Evolutionary conservation across 35 echinoderm and acorn worm genomes (phyloP), one percentile per base, ranked within the genome.

Genomic region (Eucidaris tribuloides): DNA sequence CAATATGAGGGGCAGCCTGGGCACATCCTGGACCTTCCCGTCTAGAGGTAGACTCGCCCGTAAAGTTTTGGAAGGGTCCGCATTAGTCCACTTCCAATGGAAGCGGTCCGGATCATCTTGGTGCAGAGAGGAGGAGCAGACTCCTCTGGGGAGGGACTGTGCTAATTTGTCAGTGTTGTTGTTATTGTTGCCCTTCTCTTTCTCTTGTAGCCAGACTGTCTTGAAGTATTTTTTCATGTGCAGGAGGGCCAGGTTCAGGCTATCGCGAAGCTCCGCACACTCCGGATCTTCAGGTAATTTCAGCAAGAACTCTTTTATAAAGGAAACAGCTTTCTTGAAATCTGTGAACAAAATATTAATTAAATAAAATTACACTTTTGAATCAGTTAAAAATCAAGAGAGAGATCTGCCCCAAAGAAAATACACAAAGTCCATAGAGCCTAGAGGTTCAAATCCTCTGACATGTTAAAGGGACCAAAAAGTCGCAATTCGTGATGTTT

Each of bases 201-300:
- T 90, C 23, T 65, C 74, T 29, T 68, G 57, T 23, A 96, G 80
- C 89, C 93, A 91, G 14, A 96, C 89, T 40, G 85, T 88, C 46
- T 86, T 87, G 56, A 91, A 96, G 61, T 96, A 96, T 81, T 96
- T 96, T 55, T 96, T 91, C 93, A 96, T 96, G 66, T 96, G 84
- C 4, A 96, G 86, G 7, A 96, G 65, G n/a, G 89, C 81, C 14
- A 91, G 85, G 49, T 96, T 96, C 23, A 96, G 85, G 42, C 84
- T 83, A 65, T 96, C 93, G 7, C 93, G 46, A 14, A 96, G 89
- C 42, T 96, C 83, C 3, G 93, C 89, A 88, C 93, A 96, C 1
- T 91, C 93, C 17, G 81, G 78, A 81, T 96, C 93, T 74, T 88
- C 65, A 20, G 93, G 84, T 24, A 96, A 61, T 45, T 96, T 96